Evolutionary conservation across 2,797 vertebrate species (phyloP), one percentile per base, ranked within the genome.

Genomic region (Ispidina lecontei): DNA sequence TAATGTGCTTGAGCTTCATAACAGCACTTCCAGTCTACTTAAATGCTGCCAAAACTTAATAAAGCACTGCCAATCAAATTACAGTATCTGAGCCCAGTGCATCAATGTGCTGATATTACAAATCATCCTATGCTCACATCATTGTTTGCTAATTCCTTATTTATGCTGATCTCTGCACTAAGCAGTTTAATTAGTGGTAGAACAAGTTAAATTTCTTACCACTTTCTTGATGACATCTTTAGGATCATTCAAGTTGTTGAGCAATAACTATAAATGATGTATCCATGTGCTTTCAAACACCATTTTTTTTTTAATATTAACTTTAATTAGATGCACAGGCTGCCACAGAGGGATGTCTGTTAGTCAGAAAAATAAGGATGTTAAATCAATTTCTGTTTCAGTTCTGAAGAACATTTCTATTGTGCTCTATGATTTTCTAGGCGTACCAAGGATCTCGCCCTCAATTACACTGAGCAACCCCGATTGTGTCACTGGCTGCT

Each of bases 1-100:
- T 97, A 97, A 97, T 97, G 97, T 93, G 95, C 92, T 93, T 88
- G 78, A 94, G 92, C 89, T 96, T 97, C 96, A 94, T 94, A 96
- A 97, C 97, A 96, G 90, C 96, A 84, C 96, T 97, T 96, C 94
- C 96, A 95, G 95, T 70, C 96, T 97, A 93, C 96, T 95, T 95
- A 93, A 97, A 94, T 84, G 92, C 94, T 97, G 94, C 94, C 96
- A 97, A 96, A 97, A 97, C 95, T 96, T 97, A 97, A 97, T 98
- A 97, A 97, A 97, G 79, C 35, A 2, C 94, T 97, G 96, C 92
- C 97, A 97, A 89, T 98, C 96, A 98, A 95, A 96, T 96, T 64
- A 76, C 55, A 80, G 69, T 96, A 93, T 95, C 94, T 87, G 83
- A 94, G 91, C 93, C 91, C 91, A 92, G 65, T 72, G 86, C 95